Percentiles rank a stretch among this genome's conserved stretches.
Conservation (phyloP, 2,797 vertebrate species). For the Lophotriccus pileatus region DNA sequence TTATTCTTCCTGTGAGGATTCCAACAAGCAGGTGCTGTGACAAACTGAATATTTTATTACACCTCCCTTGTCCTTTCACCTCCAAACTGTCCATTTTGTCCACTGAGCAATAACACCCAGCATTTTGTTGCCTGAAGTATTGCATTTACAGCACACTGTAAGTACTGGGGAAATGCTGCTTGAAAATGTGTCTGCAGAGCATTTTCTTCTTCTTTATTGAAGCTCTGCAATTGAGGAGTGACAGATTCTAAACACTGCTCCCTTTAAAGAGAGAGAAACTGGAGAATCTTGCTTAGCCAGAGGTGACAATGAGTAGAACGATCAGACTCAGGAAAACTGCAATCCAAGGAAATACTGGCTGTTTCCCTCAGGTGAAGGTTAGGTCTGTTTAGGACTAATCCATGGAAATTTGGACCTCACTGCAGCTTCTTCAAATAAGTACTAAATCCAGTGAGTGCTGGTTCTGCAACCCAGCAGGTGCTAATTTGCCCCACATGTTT, state of each 20-base stretch:
- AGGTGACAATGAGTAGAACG: not conserved
- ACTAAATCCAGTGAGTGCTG: not conserved
- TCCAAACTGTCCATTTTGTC: constrained; percentile 29
- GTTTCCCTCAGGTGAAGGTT: not conserved
- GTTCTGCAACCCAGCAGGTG: constrained; percentile 8
- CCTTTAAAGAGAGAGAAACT: not conserved
- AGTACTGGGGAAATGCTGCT: not conserved
- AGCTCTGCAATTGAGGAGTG: not conserved
- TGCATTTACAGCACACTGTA: not conserved
- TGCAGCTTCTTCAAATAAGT: not conserved
- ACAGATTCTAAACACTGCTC: constrained; percentile 2
- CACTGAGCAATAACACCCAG: constrained; percentile 25
- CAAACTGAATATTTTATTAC: constrained; percentile 49
- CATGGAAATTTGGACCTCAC: not conserved
- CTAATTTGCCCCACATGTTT: not conserved
- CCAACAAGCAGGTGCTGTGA: not conserved
- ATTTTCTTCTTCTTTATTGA: constrained; percentile 1
- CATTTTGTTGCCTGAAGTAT: constrained; percentile 25
- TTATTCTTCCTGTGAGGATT: not conserved
- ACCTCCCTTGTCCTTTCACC: constrained; percentile 14
- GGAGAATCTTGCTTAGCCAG: not conserved
- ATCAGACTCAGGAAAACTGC: not conserved
- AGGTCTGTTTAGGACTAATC: not conserved
- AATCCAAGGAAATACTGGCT: not conserved
- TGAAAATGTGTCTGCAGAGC: not conserved